phyloP scores from a whole-genome alignment of 2,888 invertebrate genomes.

The Euplagia quadripunctaria region DNA sequence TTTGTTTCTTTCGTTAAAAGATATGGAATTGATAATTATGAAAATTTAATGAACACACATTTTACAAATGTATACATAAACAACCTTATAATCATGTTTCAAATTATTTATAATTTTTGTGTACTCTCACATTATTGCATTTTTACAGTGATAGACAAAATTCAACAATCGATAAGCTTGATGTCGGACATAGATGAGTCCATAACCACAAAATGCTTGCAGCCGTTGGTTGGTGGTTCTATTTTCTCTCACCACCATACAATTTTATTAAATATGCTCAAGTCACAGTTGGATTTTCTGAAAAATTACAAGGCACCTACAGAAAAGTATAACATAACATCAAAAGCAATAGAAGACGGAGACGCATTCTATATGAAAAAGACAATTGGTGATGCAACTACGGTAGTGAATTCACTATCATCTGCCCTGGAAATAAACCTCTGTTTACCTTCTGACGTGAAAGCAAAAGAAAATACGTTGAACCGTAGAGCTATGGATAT shows the following conservation, averaged over 20 bases:
- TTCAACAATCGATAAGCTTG: constrained; percentile 56
- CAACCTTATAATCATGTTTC: not conserved
- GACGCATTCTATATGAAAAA: constrained; percentile 41
- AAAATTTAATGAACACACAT: not conserved
- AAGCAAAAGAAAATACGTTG: not conserved
- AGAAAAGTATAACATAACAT: constrained; percentile 2
- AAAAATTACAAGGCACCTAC: constrained; percentile 45
- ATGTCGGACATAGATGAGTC: constrained; percentile 58
- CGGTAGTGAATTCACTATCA: constrained; percentile 62
- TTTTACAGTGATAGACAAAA: constrained; percentile 63
- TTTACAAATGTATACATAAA: not conserved
- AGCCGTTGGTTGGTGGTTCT: constrained; percentile 36
- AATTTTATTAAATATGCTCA: constrained; percentile 57
- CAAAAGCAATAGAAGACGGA: constrained; percentile 12
- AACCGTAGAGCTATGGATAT: constrained; percentile 19
- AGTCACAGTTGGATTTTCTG: constrained; percentile 62
- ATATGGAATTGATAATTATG: too few relatives aligned
- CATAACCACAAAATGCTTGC: constrained; percentile 59
- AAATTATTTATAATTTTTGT: too few relatives aligned
- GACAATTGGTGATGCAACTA: constrained; percentile 58
- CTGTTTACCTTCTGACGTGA: constrained; percentile 50
- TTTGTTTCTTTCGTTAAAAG: too few relatives aligned
- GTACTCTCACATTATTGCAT: not conserved
- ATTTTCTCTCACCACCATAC: constrained; percentile 57
- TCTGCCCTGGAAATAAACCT: constrained; percentile 60